phyloP scores from a whole-genome alignment of 2,888 invertebrate genomes.

The Caenorhabditis becei region DNA sequence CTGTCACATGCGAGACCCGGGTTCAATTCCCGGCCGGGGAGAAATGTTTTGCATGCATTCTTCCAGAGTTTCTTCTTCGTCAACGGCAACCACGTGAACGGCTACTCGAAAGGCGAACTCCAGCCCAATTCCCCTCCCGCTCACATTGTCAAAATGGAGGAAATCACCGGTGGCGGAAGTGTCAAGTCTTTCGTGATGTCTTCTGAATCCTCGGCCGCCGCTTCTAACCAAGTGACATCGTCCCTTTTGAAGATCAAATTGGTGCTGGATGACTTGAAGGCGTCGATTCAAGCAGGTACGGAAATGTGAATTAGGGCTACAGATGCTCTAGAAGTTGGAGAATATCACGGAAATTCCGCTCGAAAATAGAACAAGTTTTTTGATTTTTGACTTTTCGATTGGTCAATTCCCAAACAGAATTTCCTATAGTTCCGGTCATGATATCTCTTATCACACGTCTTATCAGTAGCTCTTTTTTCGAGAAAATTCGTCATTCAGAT shows the following conservation, averaged over 20 bases:
- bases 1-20: constrained; percentile 75
- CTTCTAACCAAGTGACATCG: constrained; percentile 22
- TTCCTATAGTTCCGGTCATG: no score
- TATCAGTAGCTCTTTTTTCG: no score
- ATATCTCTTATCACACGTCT: no score
- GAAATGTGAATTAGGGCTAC: not conserved
- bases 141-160: constrained; percentile 76
- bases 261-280: constrained; percentile 60
- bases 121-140: constrained; percentile 56
- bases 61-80: constrained; percentile 62
- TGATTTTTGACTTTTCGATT: not conserved
- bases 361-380: not conserved
- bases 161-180: constrained; percentile 65
- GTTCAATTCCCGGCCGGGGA: constrained; percentile 75
- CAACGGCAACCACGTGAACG: constrained; percentile 54
- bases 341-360: not conserved
- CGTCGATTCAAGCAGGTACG: constrained; percentile 59
- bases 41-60: constrained; percentile 33
- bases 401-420: no score
- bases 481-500: no score
- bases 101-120: constrained; percentile 48
- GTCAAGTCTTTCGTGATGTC: constrained; percentile 63
- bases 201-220: constrained; percentile 7
- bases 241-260: constrained; percentile 53
- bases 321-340: constrained; percentile 7